These are phyloP conservation scores for Nemoura dubitans DNA, from an alignment of 2,888 invertebrate species.

Conservation along the genomic window DNA sequence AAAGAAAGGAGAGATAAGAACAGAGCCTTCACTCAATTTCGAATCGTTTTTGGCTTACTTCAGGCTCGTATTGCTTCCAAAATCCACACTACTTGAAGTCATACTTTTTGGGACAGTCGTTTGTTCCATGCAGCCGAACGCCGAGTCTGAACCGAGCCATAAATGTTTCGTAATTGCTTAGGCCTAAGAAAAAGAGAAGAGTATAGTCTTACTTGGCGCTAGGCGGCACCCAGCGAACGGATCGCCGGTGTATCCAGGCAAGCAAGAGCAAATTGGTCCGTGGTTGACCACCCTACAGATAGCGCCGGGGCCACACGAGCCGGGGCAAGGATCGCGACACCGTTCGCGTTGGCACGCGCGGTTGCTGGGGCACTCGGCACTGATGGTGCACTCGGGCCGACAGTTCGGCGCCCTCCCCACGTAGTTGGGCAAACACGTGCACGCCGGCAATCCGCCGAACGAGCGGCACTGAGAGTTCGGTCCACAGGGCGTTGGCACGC, in stretches of 20 bases:
- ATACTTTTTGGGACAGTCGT: too few species aligned
- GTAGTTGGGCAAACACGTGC: conserved; percentile 81
- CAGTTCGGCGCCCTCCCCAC: conserved; percentile 87
- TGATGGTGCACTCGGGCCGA: conserved; percentile 85
- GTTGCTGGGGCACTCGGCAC: conserved; percentile 85
- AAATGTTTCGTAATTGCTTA: too few species aligned
- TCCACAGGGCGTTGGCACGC: conserved; percentile 85
- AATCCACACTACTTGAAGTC: too few species aligned
- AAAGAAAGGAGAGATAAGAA: conserved; percentile 22
- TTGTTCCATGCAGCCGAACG: too few species aligned
- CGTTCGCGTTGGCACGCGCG: conserved; percentile 83
- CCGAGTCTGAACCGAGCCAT: too few species aligned
- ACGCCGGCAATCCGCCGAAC: conserved; percentile 78
- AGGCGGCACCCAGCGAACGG: conserved; percentile 78
- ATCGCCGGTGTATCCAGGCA: conserved; percentile 82
- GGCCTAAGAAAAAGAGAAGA: background rate
- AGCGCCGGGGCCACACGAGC: conserved; percentile 82
- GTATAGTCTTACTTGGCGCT: conserved; percentile 53
- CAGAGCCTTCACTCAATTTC: too few species aligned
- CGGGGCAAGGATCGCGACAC: conserved; percentile 85
- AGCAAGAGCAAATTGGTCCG: conserved; percentile 83
- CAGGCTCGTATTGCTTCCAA: too few species aligned
- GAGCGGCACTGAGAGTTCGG: conserved; percentile 83
- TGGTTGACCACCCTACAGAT: conserved; percentile 84
- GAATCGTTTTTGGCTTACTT: too few species aligned